A percentile compares a stretch with the other conserved stretches of the same genome.
phyloP scores from a whole-genome alignment of 2,113 vertebrate genomes.

The Gadus chalcogrammus region DNA sequence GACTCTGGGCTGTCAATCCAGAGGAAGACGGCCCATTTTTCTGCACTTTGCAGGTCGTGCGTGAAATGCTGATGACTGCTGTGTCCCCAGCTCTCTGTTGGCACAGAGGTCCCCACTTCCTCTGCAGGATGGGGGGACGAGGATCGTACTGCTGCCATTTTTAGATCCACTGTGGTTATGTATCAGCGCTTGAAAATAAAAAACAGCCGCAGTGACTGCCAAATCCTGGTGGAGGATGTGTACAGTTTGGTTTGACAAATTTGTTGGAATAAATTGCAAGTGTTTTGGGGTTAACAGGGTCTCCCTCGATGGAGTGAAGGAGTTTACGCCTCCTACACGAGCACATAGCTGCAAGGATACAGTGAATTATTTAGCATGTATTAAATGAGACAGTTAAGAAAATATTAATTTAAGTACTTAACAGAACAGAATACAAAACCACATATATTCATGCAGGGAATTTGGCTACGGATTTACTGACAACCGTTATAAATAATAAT shows the following conservation, averaged over 20 bases:
- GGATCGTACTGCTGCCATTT: too few species aligned
- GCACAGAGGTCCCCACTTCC: slow-evolving; percentile 20
- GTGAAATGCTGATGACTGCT: slow-evolving; percentile 70
- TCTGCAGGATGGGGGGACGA: neutral
- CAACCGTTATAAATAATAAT: too few species aligned
- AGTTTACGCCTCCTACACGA: slow-evolving; percentile 46
- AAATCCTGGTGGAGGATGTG: too few species aligned
- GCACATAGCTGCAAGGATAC: slow-evolving; percentile 62
- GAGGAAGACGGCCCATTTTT: slow-evolving; percentile 64
- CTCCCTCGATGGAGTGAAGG: slow-evolving; percentile 41
- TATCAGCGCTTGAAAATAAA: too few species aligned
- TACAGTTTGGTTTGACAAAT: too few species aligned
- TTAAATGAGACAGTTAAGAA: slow-evolving; percentile 48
- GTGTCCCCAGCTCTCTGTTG: slow-evolving; percentile 19
- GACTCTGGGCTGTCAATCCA: slow-evolving; percentile 63
- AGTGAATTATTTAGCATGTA: slow-evolving; percentile 67
- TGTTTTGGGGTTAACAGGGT: slow-evolving; percentile 32
- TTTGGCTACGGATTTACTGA: too few species aligned
- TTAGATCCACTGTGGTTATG: too few species aligned
- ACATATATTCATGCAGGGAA: too few species aligned
- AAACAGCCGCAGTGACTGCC: too few species aligned
- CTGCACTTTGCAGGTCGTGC: slow-evolving; percentile 62
- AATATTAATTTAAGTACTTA: slow-evolving; percentile 54
- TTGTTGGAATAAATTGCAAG: slow-evolving; percentile 7
- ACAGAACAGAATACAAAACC: neutral